Base-by-base conservation (phyloP, 37 sponge, comb jelly and placozoan genomes). In the Diacarnus erythraeanus region DNA sequence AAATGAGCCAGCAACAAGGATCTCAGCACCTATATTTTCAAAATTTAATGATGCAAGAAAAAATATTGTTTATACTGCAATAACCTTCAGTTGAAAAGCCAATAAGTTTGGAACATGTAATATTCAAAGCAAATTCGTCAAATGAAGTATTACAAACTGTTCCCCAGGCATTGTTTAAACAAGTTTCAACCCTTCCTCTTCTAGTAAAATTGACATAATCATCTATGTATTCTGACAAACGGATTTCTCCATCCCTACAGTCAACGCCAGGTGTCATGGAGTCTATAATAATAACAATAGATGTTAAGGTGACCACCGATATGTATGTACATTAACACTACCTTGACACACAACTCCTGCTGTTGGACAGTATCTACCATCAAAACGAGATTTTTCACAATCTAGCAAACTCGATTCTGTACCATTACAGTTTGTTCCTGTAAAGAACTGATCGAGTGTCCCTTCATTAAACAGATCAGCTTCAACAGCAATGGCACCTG, bases 321-420 rank as follows among this genome's bases (percentile, higher is more conserved):
- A 18, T 54, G 12, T 54, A 54, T 54, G 12, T 54, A 23, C 26
- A 74, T 35, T 5, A 29, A 17, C 23, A 57, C 33, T 0, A 75
- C 76, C 76, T 75, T 75, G 76, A 39, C 76, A 75, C 12, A 57
- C 60, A 6, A 57, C 76, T 17, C 59, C 76, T 59, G 76, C 76
- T 22, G 39, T 29, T 33, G 59, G 38, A 57, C 76, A 75, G 10
- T 33, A 31, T 54, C 12, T 54, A 17, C 37, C 27, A 3, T 30
- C n/a, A 36, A 36, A 3, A 8, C 31, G 31, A 15, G 18, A 37
- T 3, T 70, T 36, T 20, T 38, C 29, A 30, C 79, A 78, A 29
- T 69, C 31, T 2, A 78, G 73, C 1, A 78, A 22, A 27, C 38
- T 47, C 33, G 44, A 44, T 31, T 78, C 79, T 12, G 69, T 36